These are phyloP conservation scores for Drosophila gaucha DNA, from an alignment of 2,888 invertebrate genomes.

Conservation along the genomic window DNA sequence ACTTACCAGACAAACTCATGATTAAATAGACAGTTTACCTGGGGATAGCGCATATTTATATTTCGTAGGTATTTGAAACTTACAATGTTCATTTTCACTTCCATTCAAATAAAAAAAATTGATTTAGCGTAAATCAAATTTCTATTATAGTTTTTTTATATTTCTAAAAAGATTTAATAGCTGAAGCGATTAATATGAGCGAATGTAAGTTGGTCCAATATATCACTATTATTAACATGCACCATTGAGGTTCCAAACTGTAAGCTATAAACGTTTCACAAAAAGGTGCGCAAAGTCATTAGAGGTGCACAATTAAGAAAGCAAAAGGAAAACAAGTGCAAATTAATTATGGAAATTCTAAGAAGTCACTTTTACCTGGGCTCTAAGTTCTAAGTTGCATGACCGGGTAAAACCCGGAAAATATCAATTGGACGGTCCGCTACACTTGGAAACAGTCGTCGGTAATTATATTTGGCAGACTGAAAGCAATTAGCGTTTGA, in stretches of 20 bases:
- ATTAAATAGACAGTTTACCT: too few species aligned
- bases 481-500: slow-evolving; percentile 77
- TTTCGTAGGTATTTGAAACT: too few species aligned
- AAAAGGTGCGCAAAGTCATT: slow-evolving; percentile 39
- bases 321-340: slow-evolving; percentile 42
- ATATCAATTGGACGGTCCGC: slow-evolving; percentile 52
- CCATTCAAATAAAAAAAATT: too few species aligned
- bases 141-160: too few species aligned
- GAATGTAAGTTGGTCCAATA: neutral
- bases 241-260: neutral
- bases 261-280: slow-evolving; percentile 21
- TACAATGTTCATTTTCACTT: too few species aligned
- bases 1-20: too few species aligned
- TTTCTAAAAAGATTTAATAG: too few species aligned
- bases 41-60: too few species aligned
- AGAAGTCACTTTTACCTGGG: slow-evolving; percentile 61
- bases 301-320: slow-evolving; percentile 24
- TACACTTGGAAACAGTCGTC: slow-evolving; percentile 34
- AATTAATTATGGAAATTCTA: slow-evolving; percentile 44
- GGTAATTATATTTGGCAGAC: slow-evolving; percentile 77
- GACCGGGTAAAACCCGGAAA: slow-evolving; percentile 56
- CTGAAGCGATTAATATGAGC: too few species aligned
- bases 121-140: too few species aligned
- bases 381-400: slow-evolving; percentile 16
- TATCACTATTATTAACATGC: slow-evolving; percentile 9